Percentiles rank a stretch among this genome's conserved stretches.
These are phyloP conservation scores for Oncopeltus fasciatus DNA, from an alignment of 1,140 invertebrate genomes.

Conservation along the genomic window DNA sequence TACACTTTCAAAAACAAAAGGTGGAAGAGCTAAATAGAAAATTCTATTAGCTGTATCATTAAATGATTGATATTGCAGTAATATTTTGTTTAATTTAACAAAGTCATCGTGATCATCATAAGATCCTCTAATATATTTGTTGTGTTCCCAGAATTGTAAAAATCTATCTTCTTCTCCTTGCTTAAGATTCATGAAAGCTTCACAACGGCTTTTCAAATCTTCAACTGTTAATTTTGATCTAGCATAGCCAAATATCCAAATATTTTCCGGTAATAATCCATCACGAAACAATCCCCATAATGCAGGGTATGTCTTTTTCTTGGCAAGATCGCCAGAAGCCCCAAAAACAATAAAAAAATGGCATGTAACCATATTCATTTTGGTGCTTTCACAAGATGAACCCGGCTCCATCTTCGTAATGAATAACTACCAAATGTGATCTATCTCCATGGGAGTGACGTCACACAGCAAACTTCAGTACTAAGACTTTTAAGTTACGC, in stretches of 20 bases:
- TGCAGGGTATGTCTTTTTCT: slow-evolving; percentile 98
- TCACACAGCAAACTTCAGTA: no score
- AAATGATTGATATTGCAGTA: slow-evolving; percentile 45
- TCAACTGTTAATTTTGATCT: slow-evolving; percentile 63
- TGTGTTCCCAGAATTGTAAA: slow-evolving; percentile 79
- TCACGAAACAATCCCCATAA: slow-evolving; percentile 91
- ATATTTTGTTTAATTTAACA: slow-evolving; percentile 55
- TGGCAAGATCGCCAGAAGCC: slow-evolving; percentile 80
- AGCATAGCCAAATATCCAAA: slow-evolving; percentile 87
- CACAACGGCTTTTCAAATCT: slow-evolving; percentile 56
- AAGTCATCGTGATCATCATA: slow-evolving; percentile 75
- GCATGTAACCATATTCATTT: background rate
- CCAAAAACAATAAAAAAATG: background rate
- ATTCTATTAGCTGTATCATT: slow-evolving; percentile 57
- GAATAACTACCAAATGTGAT: no score
- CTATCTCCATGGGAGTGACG: no score
- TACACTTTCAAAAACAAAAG: slow-evolving; percentile 80
- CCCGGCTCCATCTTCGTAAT: background rate
- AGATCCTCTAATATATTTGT: slow-evolving; percentile 69
- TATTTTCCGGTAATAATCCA: slow-evolving; percentile 74
- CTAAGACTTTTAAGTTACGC: no score
- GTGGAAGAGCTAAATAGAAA: slow-evolving; percentile 95
- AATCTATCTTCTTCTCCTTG: slow-evolving; percentile 54
- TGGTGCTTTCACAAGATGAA: background rate
- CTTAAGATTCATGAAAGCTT: slow-evolving; percentile 63